A percentile compares a stretch with the other conserved stretches of the same genome.
These are phyloP conservation scores for Ptychodera flava DNA, from an alignment of 35 echinoderm and acorn worm species.

Conservation along the genomic window DNA sequence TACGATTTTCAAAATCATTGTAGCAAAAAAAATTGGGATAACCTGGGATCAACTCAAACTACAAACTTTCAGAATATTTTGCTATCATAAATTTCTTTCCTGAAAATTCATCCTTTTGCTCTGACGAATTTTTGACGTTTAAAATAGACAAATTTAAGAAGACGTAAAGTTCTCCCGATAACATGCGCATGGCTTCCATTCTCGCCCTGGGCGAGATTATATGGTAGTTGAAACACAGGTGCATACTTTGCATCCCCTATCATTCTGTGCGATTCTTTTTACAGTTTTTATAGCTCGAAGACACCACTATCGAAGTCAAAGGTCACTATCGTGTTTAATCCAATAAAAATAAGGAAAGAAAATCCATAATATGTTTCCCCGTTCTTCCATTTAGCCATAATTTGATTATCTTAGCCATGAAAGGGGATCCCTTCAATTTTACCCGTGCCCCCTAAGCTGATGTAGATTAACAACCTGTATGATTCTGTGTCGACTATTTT, in stretches of 20 bases:
- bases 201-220: no score
- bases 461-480: background rate
- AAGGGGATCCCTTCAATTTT: background rate
- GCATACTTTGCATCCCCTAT: background rate
- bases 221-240: background rate
- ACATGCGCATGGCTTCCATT: no score
- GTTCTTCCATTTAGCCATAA: background rate
- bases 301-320: background rate
- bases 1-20: no score
- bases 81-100: no score
- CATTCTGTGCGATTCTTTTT: background rate
- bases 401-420: background rate
- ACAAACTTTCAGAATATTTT: no score
- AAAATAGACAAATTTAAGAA: no score
- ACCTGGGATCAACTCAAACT: no score
- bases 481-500: no score
- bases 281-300: background rate
- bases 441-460: background rate
- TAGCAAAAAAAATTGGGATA: no score
- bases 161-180: no score
- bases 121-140: no score
- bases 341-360: conserved; percentile 2
- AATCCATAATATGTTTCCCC: background rate
- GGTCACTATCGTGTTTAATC: background rate
- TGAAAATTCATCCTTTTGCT: no score